These are phyloP conservation scores for Acrobasis repandana DNA, from an alignment of 2,888 invertebrate species.

Conservation along the genomic window DNA sequence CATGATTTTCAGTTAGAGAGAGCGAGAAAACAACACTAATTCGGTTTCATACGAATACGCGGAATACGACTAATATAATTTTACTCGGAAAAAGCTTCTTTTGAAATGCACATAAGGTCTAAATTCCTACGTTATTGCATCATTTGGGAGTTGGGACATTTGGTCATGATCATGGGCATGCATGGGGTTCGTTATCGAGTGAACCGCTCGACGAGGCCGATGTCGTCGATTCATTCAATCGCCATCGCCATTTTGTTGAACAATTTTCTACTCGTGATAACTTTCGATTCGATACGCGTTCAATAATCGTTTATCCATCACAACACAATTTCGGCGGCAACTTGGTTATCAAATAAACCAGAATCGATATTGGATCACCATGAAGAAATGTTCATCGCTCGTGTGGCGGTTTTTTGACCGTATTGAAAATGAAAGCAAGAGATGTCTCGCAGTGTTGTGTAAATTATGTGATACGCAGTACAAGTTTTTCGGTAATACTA, in stretches of 20 bases:
- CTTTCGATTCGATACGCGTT: slow-evolving; percentile 65
- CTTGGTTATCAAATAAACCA: slow-evolving; percentile 46
- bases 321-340: slow-evolving; percentile 58
- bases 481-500: slow-evolving; percentile 77
- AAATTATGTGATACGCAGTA: slow-evolving; percentile 75
- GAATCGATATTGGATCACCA: slow-evolving; percentile 48
- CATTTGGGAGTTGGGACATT: too few species aligned
- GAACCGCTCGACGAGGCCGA: slow-evolving; percentile 44
- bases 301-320: slow-evolving; percentile 54
- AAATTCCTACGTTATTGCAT: too few species aligned
- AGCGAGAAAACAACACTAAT: slow-evolving; percentile 13
- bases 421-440: slow-evolving; percentile 55
- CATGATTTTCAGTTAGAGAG: background rate
- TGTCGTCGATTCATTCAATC: slow-evolving; percentile 48
- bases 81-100: too few species aligned
- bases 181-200: slow-evolving; percentile 19
- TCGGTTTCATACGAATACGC: slow-evolving; percentile 26
- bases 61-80: slow-evolving; percentile 23
- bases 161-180: too few species aligned
- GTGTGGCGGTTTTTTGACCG: slow-evolving; percentile 78
- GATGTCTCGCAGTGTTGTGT: slow-evolving; percentile 70
- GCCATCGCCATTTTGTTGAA: slow-evolving; percentile 65
- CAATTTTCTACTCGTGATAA: slow-evolving; percentile 46
- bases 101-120: too few species aligned
- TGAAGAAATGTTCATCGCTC: slow-evolving; percentile 72